Percentiles rank a stretch among this genome's conserved stretches.
Conservation (phyloP, 2,797 vertebrate species). For the Xerus rutilus region DNA sequence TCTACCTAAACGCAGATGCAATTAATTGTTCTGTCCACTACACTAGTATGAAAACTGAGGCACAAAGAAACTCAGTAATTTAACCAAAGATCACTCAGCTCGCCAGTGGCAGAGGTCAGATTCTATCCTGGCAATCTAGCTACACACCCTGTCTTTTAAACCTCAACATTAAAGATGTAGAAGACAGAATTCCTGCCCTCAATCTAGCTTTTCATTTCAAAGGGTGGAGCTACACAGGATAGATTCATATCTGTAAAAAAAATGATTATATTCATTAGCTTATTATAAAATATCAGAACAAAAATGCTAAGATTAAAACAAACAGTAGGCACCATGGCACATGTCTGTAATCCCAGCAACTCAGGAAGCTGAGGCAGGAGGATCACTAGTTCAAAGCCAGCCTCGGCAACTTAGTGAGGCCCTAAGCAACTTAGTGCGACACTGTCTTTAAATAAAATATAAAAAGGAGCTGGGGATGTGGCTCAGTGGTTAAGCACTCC, state of each 20-base stretch:
- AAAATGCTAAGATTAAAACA: neutral
- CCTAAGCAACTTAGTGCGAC: too few relatives aligned
- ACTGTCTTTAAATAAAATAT: too few relatives aligned
- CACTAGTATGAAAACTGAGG: neutral
- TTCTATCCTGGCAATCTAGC: neutral
- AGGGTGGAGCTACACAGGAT: neutral
- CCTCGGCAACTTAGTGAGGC: too few relatives aligned
- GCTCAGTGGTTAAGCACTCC: too few relatives aligned
- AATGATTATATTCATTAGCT: neutral
- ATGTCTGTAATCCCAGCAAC: too few relatives aligned
- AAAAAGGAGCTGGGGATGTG: too few relatives aligned
- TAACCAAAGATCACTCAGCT: neutral
- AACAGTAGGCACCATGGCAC: neutral
- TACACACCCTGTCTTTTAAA: neutral
- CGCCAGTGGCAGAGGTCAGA: neutral
- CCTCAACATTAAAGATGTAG: neutral
- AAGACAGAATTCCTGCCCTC: neutral
- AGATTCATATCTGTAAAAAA: neutral
- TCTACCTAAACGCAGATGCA: neutral
- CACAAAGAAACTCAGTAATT: neutral
- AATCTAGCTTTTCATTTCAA: neutral
- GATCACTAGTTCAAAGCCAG: too few relatives aligned
- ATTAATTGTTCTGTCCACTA: neutral
- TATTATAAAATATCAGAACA: neutral
- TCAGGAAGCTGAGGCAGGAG: too few relatives aligned